phyloP scores from a whole-genome alignment of 53 echinoderm and acorn worm genomes.

The Temnopleurus reevesii region DNA sequence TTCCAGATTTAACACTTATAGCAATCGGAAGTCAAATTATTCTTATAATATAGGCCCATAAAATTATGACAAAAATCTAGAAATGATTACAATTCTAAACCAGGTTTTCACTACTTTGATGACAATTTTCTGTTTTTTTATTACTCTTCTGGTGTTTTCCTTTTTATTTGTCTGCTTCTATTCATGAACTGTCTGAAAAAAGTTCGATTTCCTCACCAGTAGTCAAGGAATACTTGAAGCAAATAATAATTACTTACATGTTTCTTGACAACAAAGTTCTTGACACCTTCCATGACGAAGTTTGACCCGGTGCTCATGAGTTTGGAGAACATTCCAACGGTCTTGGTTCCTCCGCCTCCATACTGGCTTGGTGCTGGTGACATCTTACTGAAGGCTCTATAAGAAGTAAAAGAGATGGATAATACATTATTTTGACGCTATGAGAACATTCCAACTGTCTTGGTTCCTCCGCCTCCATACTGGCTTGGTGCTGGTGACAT shows the following conservation, averaged over 20 bases:
- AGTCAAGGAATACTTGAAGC: too few relatives aligned
- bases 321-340: slow-evolving; percentile 96
- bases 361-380: slow-evolving; percentile 84
- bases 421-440: not conserved
- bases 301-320: slow-evolving; percentile 97
- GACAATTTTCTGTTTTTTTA: too few relatives aligned
- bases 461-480: slow-evolving; percentile 97
- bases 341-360: slow-evolving; percentile 97
- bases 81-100: too few relatives aligned
- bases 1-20: too few relatives aligned
- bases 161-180: too few relatives aligned
- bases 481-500: slow-evolving; percentile 83
- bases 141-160: too few relatives aligned
- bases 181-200: too few relatives aligned
- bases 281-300: slow-evolving; percentile 99
- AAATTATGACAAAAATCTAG: too few relatives aligned
- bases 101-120: too few relatives aligned
- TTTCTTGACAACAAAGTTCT: slow-evolving; percentile 99
- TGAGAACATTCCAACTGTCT: slow-evolving; percentile 92
- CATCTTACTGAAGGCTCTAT: slow-evolving; percentile 93
- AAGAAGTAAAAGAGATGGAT: not conserved
- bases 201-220: too few relatives aligned
- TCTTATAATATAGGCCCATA: too few relatives aligned
- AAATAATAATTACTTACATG: slow-evolving; percentile 72
- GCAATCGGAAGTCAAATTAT: too few relatives aligned